These are phyloP conservation scores for Lithobates sylvaticus DNA, from an alignment of 2,797 vertebrate genomes.

Conservation along the genomic window DNA sequence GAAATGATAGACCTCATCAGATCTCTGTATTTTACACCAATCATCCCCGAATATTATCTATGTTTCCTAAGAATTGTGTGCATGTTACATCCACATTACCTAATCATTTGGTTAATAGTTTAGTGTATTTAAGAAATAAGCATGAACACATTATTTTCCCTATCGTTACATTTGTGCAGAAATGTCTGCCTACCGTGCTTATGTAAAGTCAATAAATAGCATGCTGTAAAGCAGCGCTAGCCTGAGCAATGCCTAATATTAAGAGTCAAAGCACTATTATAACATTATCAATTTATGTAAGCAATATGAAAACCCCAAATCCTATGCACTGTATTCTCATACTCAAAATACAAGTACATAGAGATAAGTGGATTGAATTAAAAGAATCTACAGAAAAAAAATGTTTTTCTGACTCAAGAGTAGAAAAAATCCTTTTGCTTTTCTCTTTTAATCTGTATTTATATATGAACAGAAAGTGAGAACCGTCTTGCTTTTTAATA, in stretches of 20 bases:
- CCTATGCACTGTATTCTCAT: background rate
- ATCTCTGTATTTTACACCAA: too few relatives aligned
- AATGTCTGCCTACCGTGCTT: background rate
- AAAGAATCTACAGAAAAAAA: constrained; percentile 15
- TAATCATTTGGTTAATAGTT: background rate
- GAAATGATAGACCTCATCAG: too few relatives aligned
- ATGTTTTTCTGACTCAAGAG: background rate
- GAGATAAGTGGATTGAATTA: constrained; percentile 18
- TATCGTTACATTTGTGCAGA: background rate
- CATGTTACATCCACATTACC: too few relatives aligned
- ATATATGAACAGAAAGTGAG: constrained; percentile 20
- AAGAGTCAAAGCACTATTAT: background rate
- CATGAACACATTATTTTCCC: background rate
- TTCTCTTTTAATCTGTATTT: background rate
- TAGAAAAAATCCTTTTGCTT: constrained; percentile 1
- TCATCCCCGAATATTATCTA: too few relatives aligned
- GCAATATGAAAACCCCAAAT: constrained; percentile 16
- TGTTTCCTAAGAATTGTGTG: too few relatives aligned
- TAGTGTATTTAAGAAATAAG: background rate
- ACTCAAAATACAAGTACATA: constrained; percentile 26
- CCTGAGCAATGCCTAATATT: background rate
- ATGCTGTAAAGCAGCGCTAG: background rate
- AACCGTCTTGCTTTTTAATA: constrained; percentile 1
- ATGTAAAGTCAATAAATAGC: constrained; percentile 9
- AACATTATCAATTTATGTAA: constrained; percentile 12